A percentile compares a stretch with the other conserved stretches of the same genome.
phyloP scores from a whole-genome alignment of 1,140 invertebrate genomes.

The Odontomachus brunneus region DNA sequence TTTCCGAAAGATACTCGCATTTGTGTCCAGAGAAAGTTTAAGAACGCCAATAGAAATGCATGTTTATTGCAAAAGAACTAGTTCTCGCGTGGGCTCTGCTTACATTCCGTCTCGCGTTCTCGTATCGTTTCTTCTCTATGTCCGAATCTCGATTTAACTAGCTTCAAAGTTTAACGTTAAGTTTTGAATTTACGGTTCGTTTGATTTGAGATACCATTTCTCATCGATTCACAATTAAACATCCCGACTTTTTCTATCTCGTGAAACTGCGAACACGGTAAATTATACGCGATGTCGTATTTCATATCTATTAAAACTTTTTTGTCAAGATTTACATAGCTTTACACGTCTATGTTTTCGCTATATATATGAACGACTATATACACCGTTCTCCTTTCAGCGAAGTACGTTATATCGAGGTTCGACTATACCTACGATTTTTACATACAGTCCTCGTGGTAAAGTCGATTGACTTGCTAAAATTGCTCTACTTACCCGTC shows the following conservation, averaged over 20 bases:
- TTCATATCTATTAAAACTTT: too few relatives aligned
- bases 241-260: too few relatives aligned
- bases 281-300: too few relatives aligned
- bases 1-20: conserved; percentile 35
- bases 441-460: conserved; percentile 18
- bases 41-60: conserved; percentile 21
- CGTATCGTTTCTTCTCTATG: conserved; percentile 31
- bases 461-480: conserved; percentile 20
- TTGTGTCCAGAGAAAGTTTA: background rate
- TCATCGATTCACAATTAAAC: too few relatives aligned
- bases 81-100: conserved; percentile 31
- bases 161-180: too few relatives aligned
- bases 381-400: background rate
- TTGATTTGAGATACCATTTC: too few relatives aligned
- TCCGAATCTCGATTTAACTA: background rate
- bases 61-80: conserved; percentile 14
- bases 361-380: background rate
- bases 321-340: background rate
- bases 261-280: too few relatives aligned
- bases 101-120: conserved; percentile 36
- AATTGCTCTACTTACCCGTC: background rate
- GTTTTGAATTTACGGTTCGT: too few relatives aligned
- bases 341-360: background rate
- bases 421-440: conserved; percentile 27
- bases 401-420: conserved; percentile 27